Evolutionary conservation across 2,113 vertebrate species (phyloP).

Genomic region (Notiomystis cincta): DNA sequence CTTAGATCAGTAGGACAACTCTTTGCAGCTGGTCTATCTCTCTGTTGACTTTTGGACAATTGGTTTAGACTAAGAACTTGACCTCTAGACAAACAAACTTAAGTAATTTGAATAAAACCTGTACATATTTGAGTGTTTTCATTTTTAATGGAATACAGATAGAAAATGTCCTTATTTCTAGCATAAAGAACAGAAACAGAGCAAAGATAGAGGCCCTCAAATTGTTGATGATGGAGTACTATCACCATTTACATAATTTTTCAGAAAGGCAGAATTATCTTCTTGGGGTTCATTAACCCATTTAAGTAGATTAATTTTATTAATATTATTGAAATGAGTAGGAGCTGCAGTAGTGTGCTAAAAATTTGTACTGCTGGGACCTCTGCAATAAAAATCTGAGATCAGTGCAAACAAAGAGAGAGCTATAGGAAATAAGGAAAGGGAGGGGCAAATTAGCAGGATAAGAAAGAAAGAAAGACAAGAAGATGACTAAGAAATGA

Average conservation of each 20-base stretch:
- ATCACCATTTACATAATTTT: background rate
- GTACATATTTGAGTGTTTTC: background rate
- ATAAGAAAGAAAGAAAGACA: background rate
- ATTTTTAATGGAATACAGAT: background rate
- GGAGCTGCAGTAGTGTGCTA: background rate
- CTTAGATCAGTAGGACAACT: background rate
- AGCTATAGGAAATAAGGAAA: background rate
- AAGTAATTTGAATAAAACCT: background rate
- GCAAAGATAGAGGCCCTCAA: background rate
- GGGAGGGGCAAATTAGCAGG: fast-evolving
- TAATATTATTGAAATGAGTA: background rate
- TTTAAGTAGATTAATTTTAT: background rate
- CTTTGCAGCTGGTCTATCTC: background rate
- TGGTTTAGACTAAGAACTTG: background rate
- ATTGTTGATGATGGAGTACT: background rate
- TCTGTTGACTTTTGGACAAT: background rate
- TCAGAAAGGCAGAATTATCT: background rate
- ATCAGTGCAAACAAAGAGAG: background rate
- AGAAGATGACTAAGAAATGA: background rate
- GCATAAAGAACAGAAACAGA: background rate
- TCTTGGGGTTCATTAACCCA: background rate
- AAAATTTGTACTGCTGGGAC: background rate
- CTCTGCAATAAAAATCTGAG: background rate
- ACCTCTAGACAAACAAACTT: background rate
- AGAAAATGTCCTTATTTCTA: background rate